Conservation (phyloP, 2,888 invertebrate species). For the Sinodicranocentrus sp. region DNA sequence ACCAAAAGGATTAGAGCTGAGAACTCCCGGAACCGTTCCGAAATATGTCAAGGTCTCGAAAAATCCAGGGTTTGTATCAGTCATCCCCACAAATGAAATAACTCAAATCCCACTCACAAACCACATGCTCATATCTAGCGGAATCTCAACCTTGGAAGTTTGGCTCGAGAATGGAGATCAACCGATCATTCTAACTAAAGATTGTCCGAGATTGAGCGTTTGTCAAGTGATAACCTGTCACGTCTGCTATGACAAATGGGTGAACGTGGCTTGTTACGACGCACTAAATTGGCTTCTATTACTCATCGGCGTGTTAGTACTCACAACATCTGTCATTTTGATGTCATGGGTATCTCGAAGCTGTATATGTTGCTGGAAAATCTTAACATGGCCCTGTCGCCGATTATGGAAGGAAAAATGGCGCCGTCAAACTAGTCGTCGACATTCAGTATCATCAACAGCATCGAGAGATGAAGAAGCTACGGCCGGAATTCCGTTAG, state of each 20-base stretch:
- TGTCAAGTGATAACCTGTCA: conserved; percentile 40
- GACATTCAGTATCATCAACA: no score
- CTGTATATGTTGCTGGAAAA: not conserved
- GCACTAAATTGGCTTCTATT: conserved; percentile 23
- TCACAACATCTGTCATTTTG: no score
- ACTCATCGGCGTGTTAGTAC: not conserved
- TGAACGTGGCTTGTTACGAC: conserved; percentile 35
- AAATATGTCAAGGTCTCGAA: conserved; percentile 38
- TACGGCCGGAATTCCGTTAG: no score
- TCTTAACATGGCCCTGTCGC: conserved; percentile 16
- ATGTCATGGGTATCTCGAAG: not conserved
- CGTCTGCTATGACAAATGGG: conserved; percentile 39
- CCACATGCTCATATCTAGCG: conserved; percentile 40
- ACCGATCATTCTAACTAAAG: not conserved
- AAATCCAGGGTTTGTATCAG: conserved; percentile 53
- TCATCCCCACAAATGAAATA: not conserved
- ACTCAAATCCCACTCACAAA: conserved; percentile 16
- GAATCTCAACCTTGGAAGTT: conserved; percentile 2
- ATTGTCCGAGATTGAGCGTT: conserved; percentile 22
- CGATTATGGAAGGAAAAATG: not conserved
- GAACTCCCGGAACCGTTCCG: conserved; percentile 5
- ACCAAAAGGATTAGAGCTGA: conserved; percentile 2
- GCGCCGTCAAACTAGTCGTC: not conserved
- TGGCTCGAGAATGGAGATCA: conserved; percentile 34
- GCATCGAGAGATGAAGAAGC: no score